Base-by-base conservation (phyloP, 2,888 invertebrate species). In the Cheilosia soror region DNA sequence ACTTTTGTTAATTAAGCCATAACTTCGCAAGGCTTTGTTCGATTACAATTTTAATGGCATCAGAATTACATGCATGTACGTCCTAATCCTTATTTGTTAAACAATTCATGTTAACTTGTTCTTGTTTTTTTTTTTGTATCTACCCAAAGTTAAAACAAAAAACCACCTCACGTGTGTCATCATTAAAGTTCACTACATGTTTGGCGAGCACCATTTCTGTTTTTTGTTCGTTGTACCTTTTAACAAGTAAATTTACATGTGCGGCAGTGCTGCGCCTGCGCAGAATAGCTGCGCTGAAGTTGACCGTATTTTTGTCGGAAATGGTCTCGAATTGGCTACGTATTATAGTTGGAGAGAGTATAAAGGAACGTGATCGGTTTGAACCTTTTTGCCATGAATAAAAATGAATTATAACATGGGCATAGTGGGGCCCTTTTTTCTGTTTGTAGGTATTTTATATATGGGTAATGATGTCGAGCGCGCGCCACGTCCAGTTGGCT, bases 71-170 rank as follows among this genome's bases (percentile, higher is more conserved):
- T 51, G 53, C 63, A 71, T 75, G 69, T 79, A 76, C 27, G 66
- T 72, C 57, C 80, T 85, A 85, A 81, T 85, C 85, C 85, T 85
- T 85, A 85, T 85, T 85, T 85, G 85, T 85, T 85, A 13, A 85
- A 81, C 85, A 85, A 85, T 85, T 81, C 85, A 81, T 85, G 85
- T 85, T 85, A 77, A 77, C 62, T 80, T 77, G 80, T 66, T 69
- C 44, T 53, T 53, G 51, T 69, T 42, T 57, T 65, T 49, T 75
- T 27, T 47, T 81, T 42, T 33, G 9, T 42, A 42, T 58, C 4
- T 58, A 37, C 33, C 33, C 33, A 11, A 44, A 55, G 29, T 66
- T 63, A 49, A 37, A 66, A 63, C 40, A 49, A 72, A 60, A 63
- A 72, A 60, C 31, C 31, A 71, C 75, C 65, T 75, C 58, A 71